Base-by-base conservation (phyloP, 2,888 invertebrate genomes). In the Eupithecia subumbrata region DNA sequence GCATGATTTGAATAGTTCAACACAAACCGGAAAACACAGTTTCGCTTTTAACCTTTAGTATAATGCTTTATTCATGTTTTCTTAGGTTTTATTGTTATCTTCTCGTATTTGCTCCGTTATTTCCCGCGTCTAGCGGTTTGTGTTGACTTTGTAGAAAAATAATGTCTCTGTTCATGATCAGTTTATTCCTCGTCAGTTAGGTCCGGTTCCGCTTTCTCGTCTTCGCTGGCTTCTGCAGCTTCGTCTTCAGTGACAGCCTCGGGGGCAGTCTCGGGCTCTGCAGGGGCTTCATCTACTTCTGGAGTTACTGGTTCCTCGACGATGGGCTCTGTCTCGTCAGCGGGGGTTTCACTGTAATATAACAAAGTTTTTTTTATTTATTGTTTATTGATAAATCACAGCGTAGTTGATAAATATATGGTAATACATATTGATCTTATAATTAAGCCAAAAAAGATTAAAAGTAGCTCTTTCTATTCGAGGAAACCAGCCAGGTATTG, bases 111-210 rank as follows among this genome's bases (percentile, higher is more conserved):
- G 22, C 3, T n/a, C n/a, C 52, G 52, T 22, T 56, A 2, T 37
- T n/a, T 37, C 11, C 37, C n/a, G 12, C 37, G 37, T 66, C 37
- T 71, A 30, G 45, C 45, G 48, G 72, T 63, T 74, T 22, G 67
- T 66, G 48, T 22, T 73, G 70, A 37, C 66, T 18, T 16, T 76
- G 63, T 82, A 84, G 80, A 83, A 83, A 81, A 84, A 82, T 84
- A 37, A 81, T 81, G 77, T 80, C 72, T 69, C 69, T 72, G n/a
- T 73, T 22, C 40, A 18, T 78, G 73, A 30, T 75, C 68, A 76
- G 75, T 79, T 90, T 94, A 95, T 91, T 95, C 95, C 84, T 95
- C 95, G 77, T 95, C 95, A n/a, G 94, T 95, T 77, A 95, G 91
- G 82, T 95, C 95, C 14, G 93, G 95, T 84, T 94, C 95, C 14